A percentile compares a stretch with the other conserved stretches of the same genome.
Evolutionary conservation across 2,797 vertebrate genomes (phyloP).

Genomic region (Anas acuta): DNA sequence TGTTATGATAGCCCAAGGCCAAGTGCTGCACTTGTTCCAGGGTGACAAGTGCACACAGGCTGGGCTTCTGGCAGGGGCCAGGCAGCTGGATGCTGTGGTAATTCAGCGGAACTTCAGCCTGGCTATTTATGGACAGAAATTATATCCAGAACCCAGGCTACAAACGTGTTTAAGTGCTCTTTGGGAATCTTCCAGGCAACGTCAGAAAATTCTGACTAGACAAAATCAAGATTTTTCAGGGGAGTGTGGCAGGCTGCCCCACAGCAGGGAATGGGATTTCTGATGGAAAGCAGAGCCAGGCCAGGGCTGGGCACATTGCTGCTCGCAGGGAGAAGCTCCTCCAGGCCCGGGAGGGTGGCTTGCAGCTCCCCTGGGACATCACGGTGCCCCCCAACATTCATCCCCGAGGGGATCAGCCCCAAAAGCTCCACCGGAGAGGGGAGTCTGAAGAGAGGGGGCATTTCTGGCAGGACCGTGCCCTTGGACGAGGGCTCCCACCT

Average conservation of each 20-base stretch:
- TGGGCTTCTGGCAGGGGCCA: neutral
- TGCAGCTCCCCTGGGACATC: neutral
- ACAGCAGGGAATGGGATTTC: neutral
- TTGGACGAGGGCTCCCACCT: neutral
- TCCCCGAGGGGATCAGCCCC: neutral
- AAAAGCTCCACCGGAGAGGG: neutral
- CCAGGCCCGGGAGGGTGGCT: neutral
- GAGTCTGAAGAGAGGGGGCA: neutral
- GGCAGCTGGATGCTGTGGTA: neutral
- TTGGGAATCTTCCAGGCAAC: constrained; percentile 57
- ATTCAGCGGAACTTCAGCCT: constrained; percentile 14
- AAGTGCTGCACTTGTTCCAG: neutral
- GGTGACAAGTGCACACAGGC: neutral
- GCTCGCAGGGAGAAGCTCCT: neutral
- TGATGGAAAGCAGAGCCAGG: constrained; percentile 5
- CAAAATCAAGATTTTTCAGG: constrained; percentile 18
- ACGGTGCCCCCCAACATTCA: no score
- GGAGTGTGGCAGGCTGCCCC: neutral
- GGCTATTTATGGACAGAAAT: constrained; percentile 58
- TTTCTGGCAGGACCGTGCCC: neutral
- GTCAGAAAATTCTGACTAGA: constrained; percentile 42
- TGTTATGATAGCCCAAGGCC: no score
- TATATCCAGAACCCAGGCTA: neutral
- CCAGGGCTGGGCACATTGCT: neutral
- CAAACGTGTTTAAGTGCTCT: neutral